Evolutionary conservation across 2,797 vertebrate genomes (phyloP), one percentile per base, ranked within the genome.

Genomic region (Carduelis carduelis): DNA sequence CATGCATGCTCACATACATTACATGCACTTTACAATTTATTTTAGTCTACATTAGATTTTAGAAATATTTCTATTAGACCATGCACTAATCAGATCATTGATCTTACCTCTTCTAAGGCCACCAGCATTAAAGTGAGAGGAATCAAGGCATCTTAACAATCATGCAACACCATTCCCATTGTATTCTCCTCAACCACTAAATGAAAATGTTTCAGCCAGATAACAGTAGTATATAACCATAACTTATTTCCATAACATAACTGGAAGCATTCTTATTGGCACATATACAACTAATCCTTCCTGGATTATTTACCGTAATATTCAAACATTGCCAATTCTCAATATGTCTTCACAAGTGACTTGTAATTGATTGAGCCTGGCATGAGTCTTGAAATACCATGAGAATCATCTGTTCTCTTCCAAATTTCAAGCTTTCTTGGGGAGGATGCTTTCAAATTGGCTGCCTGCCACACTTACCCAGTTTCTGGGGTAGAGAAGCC

Each of bases 331-430:
- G 47, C 63, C 85, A 96, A 41, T 79, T 89, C 92, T 93, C 88
- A 81, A 52, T 89, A 95, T 46, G 90, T 87, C 90, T 96, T 87
- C 92, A 69, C 83, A 70, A 96, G 86, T 74, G 86, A 92, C 83
- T 96, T 91, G 56, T 30, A 90, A 95, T 94, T 97, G 96, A 97
- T 84, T 82, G 92, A 94, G 86, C 52, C 56, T 97, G 96, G 96
- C 93, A 94, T 35, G 11, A 79, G 63, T 56, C 94, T 94, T 56
- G 37, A 63, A 94, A 90, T 80, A 90, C 74, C 94, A 80, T 39
- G n/a, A 95, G 83, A 94, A 90, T 97, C 96, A 97, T 96, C 96
- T 97, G 96, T 82, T 95, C 90, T 69, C 41, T 90, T 96, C 93
- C 83, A 89, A 95, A 95, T 93, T 87, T 95, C 80, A 90, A 86